These are phyloP conservation scores for Tenthredo amoena DNA, from an alignment of 2,888 invertebrate genomes.

Conservation along the genomic window DNA sequence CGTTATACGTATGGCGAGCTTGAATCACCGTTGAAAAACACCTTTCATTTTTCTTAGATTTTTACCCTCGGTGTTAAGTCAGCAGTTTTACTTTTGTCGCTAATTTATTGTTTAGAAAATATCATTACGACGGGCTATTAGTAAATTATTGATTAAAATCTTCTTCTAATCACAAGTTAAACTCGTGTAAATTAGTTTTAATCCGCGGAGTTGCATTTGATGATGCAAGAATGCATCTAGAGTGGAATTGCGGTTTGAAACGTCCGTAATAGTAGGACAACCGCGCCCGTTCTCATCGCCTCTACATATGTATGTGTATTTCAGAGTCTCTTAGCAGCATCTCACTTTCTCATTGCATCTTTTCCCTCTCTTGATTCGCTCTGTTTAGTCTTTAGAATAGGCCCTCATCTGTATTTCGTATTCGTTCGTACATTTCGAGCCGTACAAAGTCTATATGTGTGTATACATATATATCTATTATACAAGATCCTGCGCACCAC, in stretches of 20 bases:
- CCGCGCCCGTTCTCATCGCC: constrained; percentile 20
- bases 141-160: not conserved
- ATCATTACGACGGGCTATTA: not conserved
- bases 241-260: constrained; percentile 6
- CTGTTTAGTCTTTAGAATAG: constrained; percentile 10
- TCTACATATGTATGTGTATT: not conserved
- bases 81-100: not conserved
- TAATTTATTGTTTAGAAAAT: not conserved
- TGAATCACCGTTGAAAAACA: constrained; percentile 9
- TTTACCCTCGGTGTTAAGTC: not conserved
- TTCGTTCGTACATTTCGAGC: not conserved
- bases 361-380: constrained; percentile 12
- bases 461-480: not conserved
- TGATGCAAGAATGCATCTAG: constrained; percentile 6
- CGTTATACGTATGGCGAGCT: not conserved
- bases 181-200: not conserved
- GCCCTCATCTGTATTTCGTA: not conserved
- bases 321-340: not conserved
- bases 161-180: not conserved
- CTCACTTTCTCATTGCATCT: constrained; percentile 42
- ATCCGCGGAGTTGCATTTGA: not conserved
- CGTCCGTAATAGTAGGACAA: constrained; percentile 1
- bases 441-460: not conserved
- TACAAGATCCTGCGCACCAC: not conserved
- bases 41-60: not conserved